Evolutionary conservation across 2,797 vertebrate genomes (phyloP).

Genomic region (Masticophis lateralis): DNA sequence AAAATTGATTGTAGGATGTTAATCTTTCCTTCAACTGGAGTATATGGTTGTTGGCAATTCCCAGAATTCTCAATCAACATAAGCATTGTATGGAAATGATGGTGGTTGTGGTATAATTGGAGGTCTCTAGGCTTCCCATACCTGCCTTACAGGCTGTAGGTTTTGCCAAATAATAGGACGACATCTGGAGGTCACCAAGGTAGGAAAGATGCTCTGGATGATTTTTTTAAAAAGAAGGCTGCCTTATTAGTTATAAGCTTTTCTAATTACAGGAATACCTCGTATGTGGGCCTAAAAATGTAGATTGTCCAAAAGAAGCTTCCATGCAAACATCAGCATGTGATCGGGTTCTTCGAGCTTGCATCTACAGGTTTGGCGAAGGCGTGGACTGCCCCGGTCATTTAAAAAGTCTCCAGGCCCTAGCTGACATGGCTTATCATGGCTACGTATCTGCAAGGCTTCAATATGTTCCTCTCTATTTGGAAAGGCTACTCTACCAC

Average conservation of each 20-base stretch:
- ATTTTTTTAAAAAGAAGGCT: not conserved
- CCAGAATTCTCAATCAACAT: not conserved
- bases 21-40: not conserved
- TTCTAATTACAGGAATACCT: conserved; percentile 53
- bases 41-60: not conserved
- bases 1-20: not conserved
- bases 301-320: conserved; percentile 47
- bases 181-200: not conserved
- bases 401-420: conserved; percentile 66
- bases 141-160: not conserved
- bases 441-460: conserved; percentile 70
- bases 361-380: conserved; percentile 78
- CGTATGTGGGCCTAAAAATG: conserved; percentile 52
- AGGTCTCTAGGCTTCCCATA: not conserved
- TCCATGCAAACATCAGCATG: conserved; percentile 69
- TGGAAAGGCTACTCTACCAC: conserved; percentile 90
- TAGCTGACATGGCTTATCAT: conserved; percentile 76
- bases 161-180: not conserved
- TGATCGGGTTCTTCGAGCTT: conserved; percentile 82
- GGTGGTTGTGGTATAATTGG: not conserved
- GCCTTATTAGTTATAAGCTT: not conserved
- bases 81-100: not conserved
- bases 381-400: conserved; percentile 53
- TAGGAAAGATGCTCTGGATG: not conserved
- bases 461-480: conserved; percentile 78